phyloP scores from a whole-genome alignment of 1,140 invertebrate genomes.

The Sogatella furcifera region DNA sequence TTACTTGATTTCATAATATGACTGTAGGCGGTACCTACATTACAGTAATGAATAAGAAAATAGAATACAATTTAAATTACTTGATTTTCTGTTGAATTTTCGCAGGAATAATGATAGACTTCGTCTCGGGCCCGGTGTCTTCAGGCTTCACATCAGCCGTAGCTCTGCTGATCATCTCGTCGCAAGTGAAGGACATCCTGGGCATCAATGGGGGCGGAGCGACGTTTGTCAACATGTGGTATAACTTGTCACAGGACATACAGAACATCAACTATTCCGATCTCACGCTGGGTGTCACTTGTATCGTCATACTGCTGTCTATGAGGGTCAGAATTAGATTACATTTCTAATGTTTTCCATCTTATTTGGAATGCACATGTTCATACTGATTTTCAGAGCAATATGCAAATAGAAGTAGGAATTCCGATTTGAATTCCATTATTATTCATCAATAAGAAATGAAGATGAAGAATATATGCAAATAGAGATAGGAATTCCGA shows the following conservation, averaged over 20 bases:
- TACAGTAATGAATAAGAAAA: no score
- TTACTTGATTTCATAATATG: no score
- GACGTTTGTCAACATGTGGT: slow-evolving; percentile 63
- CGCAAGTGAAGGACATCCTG: slow-evolving; percentile 76
- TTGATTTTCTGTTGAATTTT: slow-evolving; percentile 6
- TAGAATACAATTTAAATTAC: no score
- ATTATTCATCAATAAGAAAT: no score
- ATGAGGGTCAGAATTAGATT: slow-evolving; percentile 49
- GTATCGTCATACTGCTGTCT: slow-evolving; percentile 56
- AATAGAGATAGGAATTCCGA: no score
- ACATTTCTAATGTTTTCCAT: no score
- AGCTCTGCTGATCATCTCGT: slow-evolving; percentile 78
- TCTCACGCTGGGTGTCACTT: slow-evolving; percentile 53
- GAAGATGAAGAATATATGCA: no score
- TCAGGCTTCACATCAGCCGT: slow-evolving; percentile 89
- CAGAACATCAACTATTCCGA: slow-evolving; percentile 51
- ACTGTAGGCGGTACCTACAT: no score
- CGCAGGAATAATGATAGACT: slow-evolving; percentile 83
- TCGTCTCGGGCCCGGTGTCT: slow-evolving; percentile 85
- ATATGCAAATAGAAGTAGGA: no score
- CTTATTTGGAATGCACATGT: no score
- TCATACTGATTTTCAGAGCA: no score
- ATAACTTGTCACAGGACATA: slow-evolving; percentile 48
- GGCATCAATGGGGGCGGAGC: slow-evolving; percentile 62
- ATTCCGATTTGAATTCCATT: no score